Percentiles rank a stretch among this genome's conserved stretches.
phyloP scores from a whole-genome alignment of 2,888 invertebrate species.

The Cyrtodaria siliqua region DNA sequence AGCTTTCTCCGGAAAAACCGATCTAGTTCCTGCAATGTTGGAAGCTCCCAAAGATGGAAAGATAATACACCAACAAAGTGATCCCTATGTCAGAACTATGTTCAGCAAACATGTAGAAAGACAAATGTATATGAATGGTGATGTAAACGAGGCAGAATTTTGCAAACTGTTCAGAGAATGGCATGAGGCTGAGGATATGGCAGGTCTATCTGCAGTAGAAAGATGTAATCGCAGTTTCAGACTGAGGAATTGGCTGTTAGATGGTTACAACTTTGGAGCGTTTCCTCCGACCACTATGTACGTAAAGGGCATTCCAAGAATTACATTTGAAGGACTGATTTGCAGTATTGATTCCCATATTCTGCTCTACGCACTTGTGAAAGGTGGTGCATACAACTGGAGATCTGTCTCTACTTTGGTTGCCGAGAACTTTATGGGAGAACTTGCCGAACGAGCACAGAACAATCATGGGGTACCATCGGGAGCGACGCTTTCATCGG shows the following conservation, averaged over 20 bases:
- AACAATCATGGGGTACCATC: constrained; percentile 26
- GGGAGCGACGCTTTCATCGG: too few species aligned
- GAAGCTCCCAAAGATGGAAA: constrained; percentile 11
- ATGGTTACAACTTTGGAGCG: constrained; percentile 4
- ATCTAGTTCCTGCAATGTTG: constrained; percentile 9
- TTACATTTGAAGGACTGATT: constrained; percentile 31
- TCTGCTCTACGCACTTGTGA: constrained; percentile 9
- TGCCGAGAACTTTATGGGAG: constrained; percentile 40
- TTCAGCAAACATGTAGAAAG: constrained; percentile 13
- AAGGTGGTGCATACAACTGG: constrained; percentile 16
- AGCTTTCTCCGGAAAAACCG: constrained; percentile 5
- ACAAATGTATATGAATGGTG: neutral
- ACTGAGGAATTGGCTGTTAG: constrained; percentile 18
- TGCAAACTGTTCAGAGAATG: constrained; percentile 19
- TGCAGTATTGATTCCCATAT: constrained; percentile 19
- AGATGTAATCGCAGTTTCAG: neutral
- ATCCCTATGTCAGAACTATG: constrained; percentile 18
- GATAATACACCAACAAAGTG: constrained; percentile 28
- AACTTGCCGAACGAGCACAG: constrained; percentile 17
- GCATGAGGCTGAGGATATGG: constrained; percentile 28
- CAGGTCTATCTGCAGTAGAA: constrained; percentile 5
- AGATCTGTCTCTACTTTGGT: constrained; percentile 25
- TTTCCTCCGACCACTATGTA: constrained; percentile 32
- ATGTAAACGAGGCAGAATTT: constrained; percentile 12
- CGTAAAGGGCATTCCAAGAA: constrained; percentile 29